These are phyloP conservation scores for Condylura cristata DNA, from an alignment of 2,113 vertebrate genomes.

Conservation along the genomic window DNA sequence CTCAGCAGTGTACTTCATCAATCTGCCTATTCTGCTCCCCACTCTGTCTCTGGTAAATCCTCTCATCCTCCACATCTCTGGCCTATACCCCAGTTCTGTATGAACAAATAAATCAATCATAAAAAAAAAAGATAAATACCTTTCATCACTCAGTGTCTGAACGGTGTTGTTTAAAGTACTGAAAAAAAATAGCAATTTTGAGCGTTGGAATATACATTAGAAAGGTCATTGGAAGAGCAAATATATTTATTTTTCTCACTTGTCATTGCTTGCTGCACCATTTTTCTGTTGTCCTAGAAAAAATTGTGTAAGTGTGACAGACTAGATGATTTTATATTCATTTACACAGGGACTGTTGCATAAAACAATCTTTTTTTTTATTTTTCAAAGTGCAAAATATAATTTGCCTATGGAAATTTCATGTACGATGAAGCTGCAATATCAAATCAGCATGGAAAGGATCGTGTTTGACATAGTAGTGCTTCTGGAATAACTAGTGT, in stretches of 20 bases:
- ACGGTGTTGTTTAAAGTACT: neutral
- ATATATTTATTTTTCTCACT: neutral
- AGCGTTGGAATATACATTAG: neutral
- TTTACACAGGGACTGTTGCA: neutral
- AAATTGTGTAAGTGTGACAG: neutral
- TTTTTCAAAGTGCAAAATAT: constrained; percentile 16
- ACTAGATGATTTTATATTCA: neutral
- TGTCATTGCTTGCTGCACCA: neutral
- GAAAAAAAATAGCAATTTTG: neutral
- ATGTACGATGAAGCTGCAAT: neutral
- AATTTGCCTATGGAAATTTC: neutral
- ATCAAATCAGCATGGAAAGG: constrained; percentile 13
- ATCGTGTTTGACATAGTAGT: constrained; percentile 2
- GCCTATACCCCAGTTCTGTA: too few relatives aligned
- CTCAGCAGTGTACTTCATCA: too few relatives aligned
- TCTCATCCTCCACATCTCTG: too few relatives aligned
- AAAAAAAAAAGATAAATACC: neutral
- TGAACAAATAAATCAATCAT: too few relatives aligned
- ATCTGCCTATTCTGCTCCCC: too few relatives aligned
- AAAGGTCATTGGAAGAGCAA: neutral
- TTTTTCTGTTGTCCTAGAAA: neutral
- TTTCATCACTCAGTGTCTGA: neutral
- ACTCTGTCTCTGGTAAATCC: too few relatives aligned
- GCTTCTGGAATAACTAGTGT: constrained; percentile 5
- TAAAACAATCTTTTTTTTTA: constrained; percentile 60